Evolutionary conservation across 2,888 invertebrate genomes (phyloP), one percentile per base, ranked within the genome.

Genomic region (Rhaphigaster nebulosa): DNA sequence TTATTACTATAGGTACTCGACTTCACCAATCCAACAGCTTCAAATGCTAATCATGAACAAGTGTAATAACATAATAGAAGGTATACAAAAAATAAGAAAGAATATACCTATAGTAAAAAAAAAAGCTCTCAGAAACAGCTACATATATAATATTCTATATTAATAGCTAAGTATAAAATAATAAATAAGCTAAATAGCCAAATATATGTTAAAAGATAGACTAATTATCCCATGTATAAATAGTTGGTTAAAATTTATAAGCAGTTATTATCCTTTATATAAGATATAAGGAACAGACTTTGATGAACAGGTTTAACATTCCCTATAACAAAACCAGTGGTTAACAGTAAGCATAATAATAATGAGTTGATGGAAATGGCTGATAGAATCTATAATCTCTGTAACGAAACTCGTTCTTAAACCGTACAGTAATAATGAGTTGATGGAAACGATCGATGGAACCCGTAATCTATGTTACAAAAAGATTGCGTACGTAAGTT

Each of bases 11-110:
- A 18, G 5, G 18, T 15, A 38, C 8, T 20, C 70, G 20, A 76
- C 70, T 76, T 76, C 20, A 76, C 70, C 70, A 76, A 76, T 76
- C 70, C 34, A 76, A 76, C 34, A 76, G 70, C 23, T 76, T 29
- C 38, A 38, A 38, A 8, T 34, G 38, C 8, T 34, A 65, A 15
- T 65, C 3, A 38, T 38, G 12, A 20, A 76, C 18, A 38, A 29
- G 18, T 15, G 29, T 18, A 65, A 3, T 29, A 65, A 29, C 6
- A 29, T 15, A 29, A 65, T 29, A 29, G 18, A 5, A 65, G 18
- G 12, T 10, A 20, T 0, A n/a, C 18, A 65, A 29, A 65, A 18
- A 29, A 0, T 5, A 26, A 29, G 29, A n/a, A 60, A n/a, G 12
- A 65, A 29, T 65, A 3, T 18, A 29, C 4, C 4, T 34, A 29